Percentiles rank a stretch among this genome's conserved stretches.
These are phyloP conservation scores for Myotis lucifugus DNA, from an alignment of 2,113 vertebrate species.

Conservation along the genomic window DNA sequence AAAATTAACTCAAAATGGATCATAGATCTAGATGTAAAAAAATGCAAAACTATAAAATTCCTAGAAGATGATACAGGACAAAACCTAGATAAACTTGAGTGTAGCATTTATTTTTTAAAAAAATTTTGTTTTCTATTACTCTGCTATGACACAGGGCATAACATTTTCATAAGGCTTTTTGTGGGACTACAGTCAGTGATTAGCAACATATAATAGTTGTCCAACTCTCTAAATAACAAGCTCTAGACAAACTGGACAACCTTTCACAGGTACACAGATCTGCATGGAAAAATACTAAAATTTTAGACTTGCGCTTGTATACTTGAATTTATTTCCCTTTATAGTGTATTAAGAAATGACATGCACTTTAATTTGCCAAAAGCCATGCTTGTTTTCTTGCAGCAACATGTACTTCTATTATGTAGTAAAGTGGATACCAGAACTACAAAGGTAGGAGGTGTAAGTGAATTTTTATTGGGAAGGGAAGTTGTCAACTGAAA, in stretches of 20 bases:
- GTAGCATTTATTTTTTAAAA: not conserved
- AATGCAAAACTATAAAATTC: not conserved
- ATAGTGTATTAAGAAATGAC: not conserved
- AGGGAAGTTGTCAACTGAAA: not conserved
- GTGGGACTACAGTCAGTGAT: not conserved
- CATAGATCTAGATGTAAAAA: slow-evolving; percentile 1
- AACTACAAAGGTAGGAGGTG: not conserved
- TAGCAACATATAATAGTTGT: not conserved
- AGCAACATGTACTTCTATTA: not conserved
- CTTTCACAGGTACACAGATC: not conserved
- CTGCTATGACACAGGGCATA: not conserved
- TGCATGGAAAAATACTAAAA: not conserved
- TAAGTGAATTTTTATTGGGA: not conserved
- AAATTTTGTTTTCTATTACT: not conserved
- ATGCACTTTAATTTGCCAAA: not conserved
- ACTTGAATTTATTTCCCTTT: not conserved
- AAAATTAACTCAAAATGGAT: not conserved
- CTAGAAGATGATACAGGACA: not conserved
- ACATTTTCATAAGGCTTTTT: not conserved
- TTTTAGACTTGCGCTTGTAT: not conserved
- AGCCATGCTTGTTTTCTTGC: not conserved
- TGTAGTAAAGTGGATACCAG: not conserved
- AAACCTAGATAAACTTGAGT: not conserved
- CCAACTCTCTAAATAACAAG: not conserved
- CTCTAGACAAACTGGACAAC: not conserved